These are phyloP conservation scores for Catocala fraxini DNA, from an alignment of 2,888 invertebrate species.

Conservation along the genomic window DNA sequence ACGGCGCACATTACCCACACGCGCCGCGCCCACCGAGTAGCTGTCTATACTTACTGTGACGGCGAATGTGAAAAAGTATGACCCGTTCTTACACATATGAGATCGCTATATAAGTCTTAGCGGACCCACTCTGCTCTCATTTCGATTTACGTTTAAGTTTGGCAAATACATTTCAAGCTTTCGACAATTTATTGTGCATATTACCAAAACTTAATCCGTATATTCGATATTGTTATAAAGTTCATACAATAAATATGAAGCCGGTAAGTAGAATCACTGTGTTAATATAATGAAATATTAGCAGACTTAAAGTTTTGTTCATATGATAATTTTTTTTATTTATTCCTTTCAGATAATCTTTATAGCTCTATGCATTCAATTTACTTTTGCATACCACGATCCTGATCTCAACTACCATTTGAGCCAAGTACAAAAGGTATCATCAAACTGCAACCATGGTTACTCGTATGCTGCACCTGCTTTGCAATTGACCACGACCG, in stretches of 20 bases:
- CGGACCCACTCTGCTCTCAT: slow-evolving; percentile 84
- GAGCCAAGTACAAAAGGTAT: slow-evolving; percentile 73
- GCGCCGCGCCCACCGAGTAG: slow-evolving; percentile 77
- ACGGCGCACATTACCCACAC: slow-evolving; percentile 54
- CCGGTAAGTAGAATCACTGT: slow-evolving; percentile 63
- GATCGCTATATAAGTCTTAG: slow-evolving; percentile 84
- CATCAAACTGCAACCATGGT: slow-evolving; percentile 73
- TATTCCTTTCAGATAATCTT: slow-evolving; percentile 72
- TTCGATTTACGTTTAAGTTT: slow-evolving; percentile 83
- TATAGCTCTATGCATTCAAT: slow-evolving; percentile 61
- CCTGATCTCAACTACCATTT: slow-evolving; percentile 83
- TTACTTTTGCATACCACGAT: slow-evolving; percentile 77
- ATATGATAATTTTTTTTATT: neutral
- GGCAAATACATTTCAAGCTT: slow-evolving; percentile 76
- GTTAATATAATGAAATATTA: neutral
- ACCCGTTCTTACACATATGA: slow-evolving; percentile 87
- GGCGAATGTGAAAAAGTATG: slow-evolving; percentile 85
- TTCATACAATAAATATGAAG: slow-evolving; percentile 64
- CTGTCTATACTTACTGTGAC: slow-evolving; percentile 48
- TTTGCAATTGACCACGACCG: slow-evolving; percentile 81
- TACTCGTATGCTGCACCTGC: slow-evolving; percentile 87
- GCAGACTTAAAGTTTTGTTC: neutral
- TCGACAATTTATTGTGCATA: slow-evolving; percentile 50
- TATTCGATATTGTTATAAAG: slow-evolving; percentile 47
- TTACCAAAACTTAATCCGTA: slow-evolving; percentile 39